Evolutionary conservation across 2,113 vertebrate genomes (phyloP).

Genomic region (Channa maculata): DNA sequence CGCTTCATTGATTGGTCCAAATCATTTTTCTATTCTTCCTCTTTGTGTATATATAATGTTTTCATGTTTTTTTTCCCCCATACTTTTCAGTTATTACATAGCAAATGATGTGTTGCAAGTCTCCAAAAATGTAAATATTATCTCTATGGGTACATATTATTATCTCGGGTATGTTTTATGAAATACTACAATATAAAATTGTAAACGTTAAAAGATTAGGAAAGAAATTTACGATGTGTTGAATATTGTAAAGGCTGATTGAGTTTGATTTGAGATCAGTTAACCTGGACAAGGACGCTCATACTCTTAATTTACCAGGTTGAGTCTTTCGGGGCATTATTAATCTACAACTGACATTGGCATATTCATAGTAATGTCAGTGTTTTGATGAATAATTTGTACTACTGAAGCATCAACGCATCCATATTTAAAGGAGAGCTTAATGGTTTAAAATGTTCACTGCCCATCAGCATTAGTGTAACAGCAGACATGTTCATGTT

Average conservation of each 20-base stretch:
- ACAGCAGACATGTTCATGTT: background rate
- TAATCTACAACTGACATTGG: conserved; percentile 1
- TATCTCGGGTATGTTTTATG: background rate
- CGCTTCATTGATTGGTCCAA: background rate
- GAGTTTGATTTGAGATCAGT: conserved; percentile 8
- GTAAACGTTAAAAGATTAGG: background rate
- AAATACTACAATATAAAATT: background rate
- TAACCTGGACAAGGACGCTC: conserved; percentile 8
- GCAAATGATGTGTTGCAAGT: background rate
- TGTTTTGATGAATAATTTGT: conserved; percentile 9
- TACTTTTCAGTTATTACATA: background rate
- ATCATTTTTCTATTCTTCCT: background rate
- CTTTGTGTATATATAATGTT: background rate
- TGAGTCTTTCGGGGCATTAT: background rate
- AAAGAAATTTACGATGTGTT: background rate
- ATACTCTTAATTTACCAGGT: conserved; percentile 2
- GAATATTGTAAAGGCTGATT: conserved; percentile 1
- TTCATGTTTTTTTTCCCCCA: background rate
- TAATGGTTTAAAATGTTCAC: too few species aligned
- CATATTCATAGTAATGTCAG: conserved; percentile 12
- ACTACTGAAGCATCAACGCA: conserved; percentile 2
- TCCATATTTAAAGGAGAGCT: background rate
- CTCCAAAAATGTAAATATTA: background rate
- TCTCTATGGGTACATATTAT: too few species aligned
- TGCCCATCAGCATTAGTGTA: too few species aligned